Conservation (phyloP, 2,888 invertebrate genomes). For the Mantis religiosa region DNA sequence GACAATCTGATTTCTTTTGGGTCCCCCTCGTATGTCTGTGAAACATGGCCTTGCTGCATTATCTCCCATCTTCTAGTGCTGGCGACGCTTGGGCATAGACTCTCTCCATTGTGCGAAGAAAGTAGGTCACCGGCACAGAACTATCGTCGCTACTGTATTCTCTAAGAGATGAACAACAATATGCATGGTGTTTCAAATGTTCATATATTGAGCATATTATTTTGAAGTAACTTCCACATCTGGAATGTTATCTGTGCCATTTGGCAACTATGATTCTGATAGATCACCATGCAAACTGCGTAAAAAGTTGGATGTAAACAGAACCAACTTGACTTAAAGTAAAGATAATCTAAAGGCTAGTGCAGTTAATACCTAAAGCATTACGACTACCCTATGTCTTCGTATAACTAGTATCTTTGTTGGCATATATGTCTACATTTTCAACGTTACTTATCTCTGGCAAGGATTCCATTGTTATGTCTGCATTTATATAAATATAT, state of each 20-base stretch:
- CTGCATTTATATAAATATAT: background rate
- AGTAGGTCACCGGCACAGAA: no score
- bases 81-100: no score
- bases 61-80: no score
- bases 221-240: background rate
- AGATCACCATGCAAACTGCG: background rate
- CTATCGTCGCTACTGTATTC: no score
- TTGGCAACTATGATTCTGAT: background rate
- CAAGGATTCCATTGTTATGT: background rate
- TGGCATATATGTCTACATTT: background rate
- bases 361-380: background rate
- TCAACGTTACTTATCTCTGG: background rate
- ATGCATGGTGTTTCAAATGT: background rate
- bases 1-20: no score
- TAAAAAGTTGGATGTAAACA: background rate
- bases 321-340: background rate
- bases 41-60: no score
- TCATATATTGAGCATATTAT: background rate
- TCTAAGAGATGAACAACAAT: background rate
- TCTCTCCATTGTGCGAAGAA: no score
- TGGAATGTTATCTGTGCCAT: background rate
- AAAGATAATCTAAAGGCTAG: background rate
- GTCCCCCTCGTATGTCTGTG: no score
- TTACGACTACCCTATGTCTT: background rate
- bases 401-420: slow-evolving; percentile 9